Evolutionary conservation across 64 coral and sea anemone species (phyloP), one percentile per base, ranked within the genome.

Genomic region (Platygyra sinensis): DNA sequence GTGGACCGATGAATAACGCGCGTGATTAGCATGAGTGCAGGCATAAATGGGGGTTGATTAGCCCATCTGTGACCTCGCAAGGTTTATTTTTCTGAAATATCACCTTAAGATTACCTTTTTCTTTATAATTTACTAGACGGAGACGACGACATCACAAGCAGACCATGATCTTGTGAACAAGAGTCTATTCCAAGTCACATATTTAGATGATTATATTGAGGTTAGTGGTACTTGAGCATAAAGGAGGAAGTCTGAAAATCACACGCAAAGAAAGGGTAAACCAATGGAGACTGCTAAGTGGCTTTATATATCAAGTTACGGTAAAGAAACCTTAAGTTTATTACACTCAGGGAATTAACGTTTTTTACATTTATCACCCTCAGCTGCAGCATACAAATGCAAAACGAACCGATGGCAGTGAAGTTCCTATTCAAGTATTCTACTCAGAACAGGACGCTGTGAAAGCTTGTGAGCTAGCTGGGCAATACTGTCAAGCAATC

Each of bases 381-480:
- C 38, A 85, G 81, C 20, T 85, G 19, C 24, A 51, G 7, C 69
- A 85, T 36, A 50, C 42, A 13, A 85, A 42, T 71, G 63, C 46
- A 28, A 15, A 72, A 72, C 36, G 49, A 71, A 15, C 51, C 12
- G 24, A 42, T 9, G 24, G 52, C n/a, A 29, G 10, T 28, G 63
- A 85, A 1, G 12, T 17, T 50, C 24, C 62, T 50, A 24, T 72
- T 15, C 62, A 51, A 46, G 36, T n/a, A 16, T 85, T 85, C 19
- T 63, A 69, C 65, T 49, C 81, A 62, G 81, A 85, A 25, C 3
- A 71, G 24, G 63, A 85, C 12, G 81, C 81, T 71, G 63, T 85
- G 0, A 85, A 19, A 51, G 19, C 62, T 9, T 85, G 81, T 19
- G 19, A 69, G 10, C 62, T 85, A 29, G 63, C 39, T 2, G 33